Percentiles rank a stretch among this genome's conserved stretches.
These are phyloP conservation scores for Parascotia fuliginaria DNA, from an alignment of 2,888 invertebrate species.

Conservation along the genomic window DNA sequence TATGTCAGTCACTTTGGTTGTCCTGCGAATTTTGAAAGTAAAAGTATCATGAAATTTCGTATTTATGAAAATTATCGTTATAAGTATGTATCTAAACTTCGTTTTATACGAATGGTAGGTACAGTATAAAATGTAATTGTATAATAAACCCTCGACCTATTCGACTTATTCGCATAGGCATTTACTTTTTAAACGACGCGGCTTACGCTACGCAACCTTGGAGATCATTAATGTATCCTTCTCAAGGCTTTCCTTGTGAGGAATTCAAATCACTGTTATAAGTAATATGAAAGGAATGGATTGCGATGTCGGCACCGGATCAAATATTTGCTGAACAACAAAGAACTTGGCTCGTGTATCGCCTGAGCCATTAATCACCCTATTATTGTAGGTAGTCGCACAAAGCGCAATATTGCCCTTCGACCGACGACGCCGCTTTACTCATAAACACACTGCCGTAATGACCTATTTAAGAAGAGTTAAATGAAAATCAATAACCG, in stretches of 20 bases:
- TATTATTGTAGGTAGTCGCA: constrained; percentile 75
- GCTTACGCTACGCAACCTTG: constrained; percentile 40
- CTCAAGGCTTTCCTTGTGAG: constrained; percentile 40
- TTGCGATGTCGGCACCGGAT: constrained; percentile 68
- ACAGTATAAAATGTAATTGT: no score
- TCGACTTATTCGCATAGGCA: no score
- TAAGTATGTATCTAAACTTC: no score
- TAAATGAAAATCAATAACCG: constrained; percentile 79
- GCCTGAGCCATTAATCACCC: constrained; percentile 80
- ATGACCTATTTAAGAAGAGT: constrained; percentile 77
- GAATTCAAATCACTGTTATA: constrained; percentile 54
- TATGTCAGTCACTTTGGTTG: no score
- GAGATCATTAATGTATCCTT: constrained; percentile 49
- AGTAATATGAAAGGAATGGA: constrained; percentile 70
- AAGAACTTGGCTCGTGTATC: constrained; percentile 76
- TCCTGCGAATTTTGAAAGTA: no score
- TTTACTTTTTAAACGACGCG: no score
- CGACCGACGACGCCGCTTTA: constrained; percentile 62
- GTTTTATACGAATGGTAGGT: no score
- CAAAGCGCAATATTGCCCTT: constrained; percentile 80
- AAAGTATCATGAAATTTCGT: no score
- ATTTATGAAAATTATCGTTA: no score
- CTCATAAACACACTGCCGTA: constrained; percentile 76
- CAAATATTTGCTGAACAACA: constrained; percentile 82
- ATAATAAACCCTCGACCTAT: no score